phyloP scores from a whole-genome alignment of 2,113 vertebrate species.

The Chamaetylas fuelleborni region DNA sequence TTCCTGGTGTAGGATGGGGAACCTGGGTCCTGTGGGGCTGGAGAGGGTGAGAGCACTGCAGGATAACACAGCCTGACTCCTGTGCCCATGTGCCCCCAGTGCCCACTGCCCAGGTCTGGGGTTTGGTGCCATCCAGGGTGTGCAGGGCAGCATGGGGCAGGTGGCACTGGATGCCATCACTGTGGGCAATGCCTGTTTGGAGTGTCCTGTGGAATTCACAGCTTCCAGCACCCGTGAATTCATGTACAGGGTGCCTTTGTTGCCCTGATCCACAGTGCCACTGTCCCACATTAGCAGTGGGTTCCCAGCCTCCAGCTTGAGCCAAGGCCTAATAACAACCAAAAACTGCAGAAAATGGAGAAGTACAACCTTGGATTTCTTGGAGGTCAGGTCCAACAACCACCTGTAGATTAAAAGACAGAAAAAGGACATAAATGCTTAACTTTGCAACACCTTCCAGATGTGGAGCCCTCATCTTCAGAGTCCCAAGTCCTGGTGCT shows the following conservation, averaged over 20 bases:
- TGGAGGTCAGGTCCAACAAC: background rate
- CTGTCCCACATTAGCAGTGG: background rate
- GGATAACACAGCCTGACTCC: too few species aligned
- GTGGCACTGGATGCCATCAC: background rate
- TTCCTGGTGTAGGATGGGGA: background rate
- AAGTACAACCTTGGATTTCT: background rate
- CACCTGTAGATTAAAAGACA: background rate
- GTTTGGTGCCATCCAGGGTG: background rate
- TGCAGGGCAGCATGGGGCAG: background rate
- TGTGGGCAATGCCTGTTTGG: background rate
- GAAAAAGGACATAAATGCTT: background rate
- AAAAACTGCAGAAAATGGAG: background rate
- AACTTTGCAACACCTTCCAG: background rate
- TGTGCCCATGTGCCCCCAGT: rapidly evolving
- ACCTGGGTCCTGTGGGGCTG: background rate
- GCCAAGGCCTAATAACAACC: background rate
- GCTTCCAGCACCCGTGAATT: background rate
- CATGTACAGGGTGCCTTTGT: background rate
- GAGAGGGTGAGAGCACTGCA: background rate
- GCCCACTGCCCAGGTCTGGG: background rate
- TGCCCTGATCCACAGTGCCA: background rate
- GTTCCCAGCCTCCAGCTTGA: background rate
- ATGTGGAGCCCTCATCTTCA: background rate
- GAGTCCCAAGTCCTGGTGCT: background rate
- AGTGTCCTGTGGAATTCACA: background rate